Evolutionary conservation across 2,888 invertebrate genomes (phyloP), one percentile per base, ranked within the genome.

Genomic region (Smittia sp.): DNA sequence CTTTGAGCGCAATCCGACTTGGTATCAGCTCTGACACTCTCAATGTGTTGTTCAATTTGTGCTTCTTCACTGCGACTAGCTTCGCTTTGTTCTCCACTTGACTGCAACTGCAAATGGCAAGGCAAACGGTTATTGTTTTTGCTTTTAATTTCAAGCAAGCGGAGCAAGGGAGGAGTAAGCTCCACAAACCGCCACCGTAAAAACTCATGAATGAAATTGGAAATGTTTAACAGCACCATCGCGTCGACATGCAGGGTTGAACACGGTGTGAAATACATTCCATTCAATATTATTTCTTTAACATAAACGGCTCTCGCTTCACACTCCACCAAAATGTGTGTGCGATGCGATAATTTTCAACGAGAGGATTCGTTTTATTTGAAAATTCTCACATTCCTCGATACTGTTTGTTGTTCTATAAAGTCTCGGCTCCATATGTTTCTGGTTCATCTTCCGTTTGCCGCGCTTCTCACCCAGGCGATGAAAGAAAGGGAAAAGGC

Each of bases 241-340:
- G 52, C 52, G 22, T 58, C 22, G 58, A 18, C n/a, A 13, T 67
- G 67, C 39, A 41, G 67, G 67, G 38, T 27, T 9, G 65, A 25
- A 65, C 65, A 65, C 13, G 15, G 65, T 67, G 67, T 9, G 41
- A 67, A 32, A 65, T 27, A 6, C 15, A 13, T 62, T 62, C 25
- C 25, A 22, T 62, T 65, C 15, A 6, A 27, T 65, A 11, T 22
- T 46, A 24, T 62, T 62, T 62, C 58, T 62, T 22, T 13, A 62
- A 11, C 22, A 22, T 54, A 1, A 13, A 38, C n/a, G n/a, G n/a
- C n/a, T n/a, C n/a, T n/a, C 9, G 2, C 11, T 58, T 58, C 18
- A 20, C 18, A 58, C 3, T 58, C 20, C 11, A 58, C 20, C 11
- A 62, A 62, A 13, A 13, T 62, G 62, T 62, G 62, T 62, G 18